These are phyloP conservation scores for Mus caroli DNA, from an alignment of 2,797 vertebrate genomes.

Conservation along the genomic window DNA sequence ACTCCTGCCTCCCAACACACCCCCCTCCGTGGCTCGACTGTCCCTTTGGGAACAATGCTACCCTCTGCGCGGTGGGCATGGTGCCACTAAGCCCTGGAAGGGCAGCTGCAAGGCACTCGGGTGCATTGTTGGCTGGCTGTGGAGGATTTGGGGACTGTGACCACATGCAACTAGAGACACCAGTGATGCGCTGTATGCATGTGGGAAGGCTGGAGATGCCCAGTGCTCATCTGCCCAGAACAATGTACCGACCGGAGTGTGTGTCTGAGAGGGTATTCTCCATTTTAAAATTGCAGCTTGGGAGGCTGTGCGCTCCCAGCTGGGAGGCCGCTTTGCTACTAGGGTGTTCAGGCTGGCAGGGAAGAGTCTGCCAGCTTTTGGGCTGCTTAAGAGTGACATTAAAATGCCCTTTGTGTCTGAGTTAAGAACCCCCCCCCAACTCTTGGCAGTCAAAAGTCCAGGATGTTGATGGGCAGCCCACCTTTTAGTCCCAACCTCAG, in stretches of 20 bases:
- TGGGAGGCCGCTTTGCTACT: slow-evolving; percentile 37
- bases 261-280: slow-evolving; percentile 55
- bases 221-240: background rate
- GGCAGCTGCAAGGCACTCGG: background rate
- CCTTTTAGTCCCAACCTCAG: background rate
- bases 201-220: slow-evolving; percentile 8
- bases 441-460: background rate
- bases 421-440: background rate
- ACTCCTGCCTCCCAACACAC: slow-evolving; percentile 1
- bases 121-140: background rate
- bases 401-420: slow-evolving; percentile 83
- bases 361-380: background rate
- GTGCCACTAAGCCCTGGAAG: background rate
- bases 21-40: background rate
- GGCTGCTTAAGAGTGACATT: slow-evolving; percentile 83
- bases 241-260: background rate
- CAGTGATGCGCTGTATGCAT: background rate
- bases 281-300: slow-evolving; percentile 67
- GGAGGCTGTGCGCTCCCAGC: background rate
- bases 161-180: slow-evolving; percentile 7
- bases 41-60: background rate
- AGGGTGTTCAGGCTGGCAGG: background rate
- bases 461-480: background rate
- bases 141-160: background rate
- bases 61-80: background rate